A percentile compares a stretch with the other conserved stretches of the same genome.
Conservation (phyloP, 2,113 vertebrate genomes). For the Eubucco bourcierii region DNA sequence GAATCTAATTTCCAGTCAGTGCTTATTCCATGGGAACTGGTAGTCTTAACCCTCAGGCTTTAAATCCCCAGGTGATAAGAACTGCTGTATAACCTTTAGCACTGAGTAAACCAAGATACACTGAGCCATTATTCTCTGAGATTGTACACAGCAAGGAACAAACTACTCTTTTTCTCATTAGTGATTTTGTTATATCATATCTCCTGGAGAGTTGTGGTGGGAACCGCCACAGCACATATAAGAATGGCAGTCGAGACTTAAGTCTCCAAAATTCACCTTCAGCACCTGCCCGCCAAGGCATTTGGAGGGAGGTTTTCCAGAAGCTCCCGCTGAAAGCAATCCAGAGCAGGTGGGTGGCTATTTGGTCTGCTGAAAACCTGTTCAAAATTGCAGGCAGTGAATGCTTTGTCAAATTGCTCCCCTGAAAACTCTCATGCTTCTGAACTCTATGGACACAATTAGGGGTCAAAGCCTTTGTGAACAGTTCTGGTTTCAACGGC, state of each 20-base stretch:
- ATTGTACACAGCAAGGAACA: background rate
- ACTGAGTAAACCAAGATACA: background rate
- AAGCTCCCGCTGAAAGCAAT: background rate
- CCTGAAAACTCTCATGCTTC: slow-evolving; percentile 28
- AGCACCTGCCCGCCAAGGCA: background rate
- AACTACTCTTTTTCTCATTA: background rate
- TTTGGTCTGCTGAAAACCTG: fast-evolving
- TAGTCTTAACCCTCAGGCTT: background rate
- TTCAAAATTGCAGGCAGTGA: background rate
- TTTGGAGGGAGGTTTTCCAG: background rate
- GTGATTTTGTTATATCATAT: background rate
- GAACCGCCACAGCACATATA: fast-evolving
- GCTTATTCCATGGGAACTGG: background rate
- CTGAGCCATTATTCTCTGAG: background rate
- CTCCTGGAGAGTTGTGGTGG: background rate
- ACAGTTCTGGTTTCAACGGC: slow-evolving; percentile 24
- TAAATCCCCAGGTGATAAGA: slow-evolving; percentile 5
- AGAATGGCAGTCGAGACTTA: background rate
- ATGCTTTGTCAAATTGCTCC: background rate
- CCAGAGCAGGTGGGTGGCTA: background rate
- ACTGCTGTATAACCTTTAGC: background rate
- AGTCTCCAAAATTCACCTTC: background rate
- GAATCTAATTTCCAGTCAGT: background rate
- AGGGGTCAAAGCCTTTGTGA: slow-evolving; percentile 62
- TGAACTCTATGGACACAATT: slow-evolving; percentile 56